These are phyloP conservation scores for Pandion haliaetus DNA, from an alignment of 2,113 vertebrate species.

Conservation along the genomic window DNA sequence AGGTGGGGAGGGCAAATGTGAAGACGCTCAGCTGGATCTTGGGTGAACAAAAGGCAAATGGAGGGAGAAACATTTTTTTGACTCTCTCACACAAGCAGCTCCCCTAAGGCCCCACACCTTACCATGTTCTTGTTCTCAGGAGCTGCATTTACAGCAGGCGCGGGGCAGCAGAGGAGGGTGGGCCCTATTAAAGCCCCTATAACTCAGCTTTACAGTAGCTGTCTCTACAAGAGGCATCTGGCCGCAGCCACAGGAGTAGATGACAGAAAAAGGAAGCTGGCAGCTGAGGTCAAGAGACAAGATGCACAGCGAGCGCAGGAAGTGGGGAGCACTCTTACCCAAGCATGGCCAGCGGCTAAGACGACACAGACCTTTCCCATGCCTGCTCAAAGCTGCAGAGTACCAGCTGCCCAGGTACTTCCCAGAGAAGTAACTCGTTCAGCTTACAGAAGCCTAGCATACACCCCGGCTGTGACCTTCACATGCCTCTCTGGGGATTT, in stretches of 20 bases:
- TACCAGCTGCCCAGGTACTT: neutral
- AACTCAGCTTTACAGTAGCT: neutral
- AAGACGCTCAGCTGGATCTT: neutral
- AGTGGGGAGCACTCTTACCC: neutral
- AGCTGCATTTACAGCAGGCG: too few species aligned
- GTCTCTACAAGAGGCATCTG: neutral
- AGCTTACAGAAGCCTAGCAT: neutral
- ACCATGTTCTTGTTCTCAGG: neutral
- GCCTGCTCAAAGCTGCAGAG: neutral
- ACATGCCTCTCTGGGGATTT: neutral
- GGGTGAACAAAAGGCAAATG: neutral
- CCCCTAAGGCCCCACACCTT: fast-evolving
- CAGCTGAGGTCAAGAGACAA: neutral
- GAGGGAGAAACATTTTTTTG: neutral
- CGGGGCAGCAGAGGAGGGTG: neutral
- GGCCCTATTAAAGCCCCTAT: fast-evolving
- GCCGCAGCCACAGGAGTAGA: neutral
- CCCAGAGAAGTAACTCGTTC: neutral
- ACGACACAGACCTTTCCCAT: neutral
- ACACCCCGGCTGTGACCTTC: neutral
- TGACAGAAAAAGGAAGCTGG: neutral
- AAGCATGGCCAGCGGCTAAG: fast-evolving
- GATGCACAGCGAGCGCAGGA: fast-evolving
- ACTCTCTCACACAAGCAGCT: neutral
- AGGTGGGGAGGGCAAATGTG: neutral